Base-by-base conservation (phyloP, 92 coral and sea anemone species). In the Palythoa heliodiscus region DNA sequence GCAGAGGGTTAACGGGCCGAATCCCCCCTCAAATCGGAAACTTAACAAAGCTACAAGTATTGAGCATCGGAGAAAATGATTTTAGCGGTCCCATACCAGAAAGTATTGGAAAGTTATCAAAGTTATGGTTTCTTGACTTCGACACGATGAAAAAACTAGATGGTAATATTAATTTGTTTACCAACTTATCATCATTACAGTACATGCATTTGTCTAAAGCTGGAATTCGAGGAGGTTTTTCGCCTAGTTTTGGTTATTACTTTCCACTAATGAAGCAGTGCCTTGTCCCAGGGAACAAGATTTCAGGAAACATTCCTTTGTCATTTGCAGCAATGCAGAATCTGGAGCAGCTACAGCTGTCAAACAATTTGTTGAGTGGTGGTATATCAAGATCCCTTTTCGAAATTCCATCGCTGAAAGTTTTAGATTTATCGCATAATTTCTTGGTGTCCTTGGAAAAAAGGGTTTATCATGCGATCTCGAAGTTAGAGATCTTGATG, bases 41-140 rank as follows among this genome's bases (percentile, higher is more conserved):
- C 4, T 73, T 86, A 22, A 86, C 54, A 15, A 52, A 77, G 0
- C 85, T 86, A 19, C 67, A n/a, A 19, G 58, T 69, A 16, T 52
- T 86, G 24, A 74, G 85, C 17, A 73, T 86, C 19, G 85, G 89
- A 15, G 89, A 78, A 37, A 86, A 86, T n/a, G 68, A 12, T 20
- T 23, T 86, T 7, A 52, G 53, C 1, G 89, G 78, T 17, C 70
- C 40, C 47, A 68, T 53, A 17, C 78, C 78, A 77, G 54, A 50
- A 24, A 20, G 84, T 38, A 52, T 77, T 86, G 63, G 79, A 12
- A 79, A 19, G 20, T 67, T 86, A 29, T 16, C 14, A 6, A 77
- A 77, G 2, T 17, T 86, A 13, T 23, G 73, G 72, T n/a, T 52
- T 43, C 85, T 86, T 8, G 89, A 78, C 78, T 74, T 86, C 10